Conservation (phyloP, 2,113 vertebrate species). For the Leiothrix lutea region DNA sequence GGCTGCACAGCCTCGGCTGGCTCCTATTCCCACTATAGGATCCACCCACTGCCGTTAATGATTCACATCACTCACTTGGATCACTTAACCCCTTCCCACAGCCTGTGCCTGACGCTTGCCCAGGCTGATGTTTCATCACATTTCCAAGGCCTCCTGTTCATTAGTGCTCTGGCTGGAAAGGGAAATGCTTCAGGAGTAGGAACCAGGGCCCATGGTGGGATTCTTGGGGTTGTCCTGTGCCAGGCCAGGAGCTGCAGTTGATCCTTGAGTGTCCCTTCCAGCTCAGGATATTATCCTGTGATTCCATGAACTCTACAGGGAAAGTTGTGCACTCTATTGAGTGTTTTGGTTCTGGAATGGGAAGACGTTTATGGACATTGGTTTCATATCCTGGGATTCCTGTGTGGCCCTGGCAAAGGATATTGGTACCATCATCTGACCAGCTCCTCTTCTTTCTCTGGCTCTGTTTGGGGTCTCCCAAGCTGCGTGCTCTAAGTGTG, state of each 20-base stretch:
- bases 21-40: neutral
- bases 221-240: neutral
- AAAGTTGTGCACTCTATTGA: accelerated
- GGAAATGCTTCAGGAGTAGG: neutral
- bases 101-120: neutral
- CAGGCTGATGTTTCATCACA: neutral
- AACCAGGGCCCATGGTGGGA: neutral
- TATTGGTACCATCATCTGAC: accelerated
- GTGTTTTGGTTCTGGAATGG: neutral
- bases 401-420: neutral
- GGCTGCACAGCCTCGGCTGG: neutral
- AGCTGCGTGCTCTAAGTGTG: accelerated
- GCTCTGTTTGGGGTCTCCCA: neutral
- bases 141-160: neutral
- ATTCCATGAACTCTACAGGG: neutral
- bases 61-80: neutral
- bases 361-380: neutral
- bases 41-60: conserved; percentile 17
- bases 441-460: neutral
- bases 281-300: neutral
- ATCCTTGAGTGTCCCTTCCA: neutral
- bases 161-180: neutral
- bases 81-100: neutral
- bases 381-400: neutral
- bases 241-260: neutral